phyloP scores from a whole-genome alignment of 2,888 invertebrate genomes.

The Terebella lapidaria region DNA sequence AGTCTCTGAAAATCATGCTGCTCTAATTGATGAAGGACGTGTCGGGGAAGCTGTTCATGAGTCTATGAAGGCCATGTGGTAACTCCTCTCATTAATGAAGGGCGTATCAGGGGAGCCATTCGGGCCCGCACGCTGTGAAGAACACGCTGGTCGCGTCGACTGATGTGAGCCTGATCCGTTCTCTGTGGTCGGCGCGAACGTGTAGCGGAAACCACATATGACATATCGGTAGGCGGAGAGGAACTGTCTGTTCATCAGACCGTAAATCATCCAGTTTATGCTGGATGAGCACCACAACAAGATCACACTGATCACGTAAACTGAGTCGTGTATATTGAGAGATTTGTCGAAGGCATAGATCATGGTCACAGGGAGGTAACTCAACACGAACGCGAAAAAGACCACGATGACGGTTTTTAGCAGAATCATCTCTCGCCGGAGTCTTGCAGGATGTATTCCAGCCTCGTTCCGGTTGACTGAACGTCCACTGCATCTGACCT shows the following conservation, averaged over 20 bases:
- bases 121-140: too few species aligned
- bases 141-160: background rate
- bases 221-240: conserved; percentile 14
- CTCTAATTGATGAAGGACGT: too few species aligned
- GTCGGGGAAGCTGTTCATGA: too few species aligned
- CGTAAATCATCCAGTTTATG: conserved; percentile 24
- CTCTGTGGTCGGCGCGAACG: background rate
- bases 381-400: conserved; percentile 17
- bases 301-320: conserved; percentile 17
- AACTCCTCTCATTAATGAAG: too few species aligned
- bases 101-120: too few species aligned
- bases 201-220: conserved; percentile 1
- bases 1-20: too few species aligned
- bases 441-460: conserved; percentile 5
- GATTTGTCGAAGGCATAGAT: conserved; percentile 17
- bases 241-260: conserved; percentile 21
- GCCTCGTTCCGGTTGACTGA: conserved; percentile 3
- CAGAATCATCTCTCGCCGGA: conserved; percentile 18
- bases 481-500: conserved; percentile 13
- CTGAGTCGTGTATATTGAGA: conserved; percentile 4
- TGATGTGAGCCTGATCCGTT: background rate
- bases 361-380: conserved; percentile 20
- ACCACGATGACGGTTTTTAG: conserved; percentile 22
- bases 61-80: too few species aligned
- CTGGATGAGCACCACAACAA: conserved; percentile 19